Evolutionary conservation across 23 tunicate species (phyloP).

Genomic region (Phallusia fumigata): DNA sequence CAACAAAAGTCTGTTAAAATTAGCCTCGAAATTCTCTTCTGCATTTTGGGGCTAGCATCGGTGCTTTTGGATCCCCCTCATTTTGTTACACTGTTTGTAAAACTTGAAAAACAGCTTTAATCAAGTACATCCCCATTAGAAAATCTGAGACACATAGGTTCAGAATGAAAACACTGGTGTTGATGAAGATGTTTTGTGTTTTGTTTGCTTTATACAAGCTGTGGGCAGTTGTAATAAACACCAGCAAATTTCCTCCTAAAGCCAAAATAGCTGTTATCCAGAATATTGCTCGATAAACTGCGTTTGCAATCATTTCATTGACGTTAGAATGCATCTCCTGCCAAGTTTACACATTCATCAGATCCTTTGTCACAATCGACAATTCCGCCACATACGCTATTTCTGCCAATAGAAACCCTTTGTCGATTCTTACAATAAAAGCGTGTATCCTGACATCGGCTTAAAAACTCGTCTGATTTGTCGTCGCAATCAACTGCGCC

Average conservation of each 20-base stretch:
- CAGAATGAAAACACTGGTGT: slow-evolving; percentile 27
- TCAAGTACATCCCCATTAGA: too few species aligned
- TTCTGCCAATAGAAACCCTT: neutral
- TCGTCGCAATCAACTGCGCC: neutral
- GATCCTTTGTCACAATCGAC: slow-evolving; percentile 20
- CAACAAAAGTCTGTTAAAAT: too few species aligned
- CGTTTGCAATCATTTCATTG: slow-evolving; percentile 20
- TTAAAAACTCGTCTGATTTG: neutral
- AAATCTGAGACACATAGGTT: slow-evolving; percentile 40
- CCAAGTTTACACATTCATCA: slow-evolving; percentile 5
- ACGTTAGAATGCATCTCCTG: neutral
- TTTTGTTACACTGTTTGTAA: too few species aligned
- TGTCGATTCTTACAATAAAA: neutral
- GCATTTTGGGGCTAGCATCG: too few species aligned
- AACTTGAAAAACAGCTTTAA: too few species aligned
- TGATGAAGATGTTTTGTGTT: neutral
- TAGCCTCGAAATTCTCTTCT: too few species aligned
- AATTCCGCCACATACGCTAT: neutral
- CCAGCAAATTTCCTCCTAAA: slow-evolving; percentile 8
- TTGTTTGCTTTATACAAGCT: neutral
- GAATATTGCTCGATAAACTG: slow-evolving; percentile 15
- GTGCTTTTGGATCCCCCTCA: too few species aligned
- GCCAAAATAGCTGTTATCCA: slow-evolving; percentile 10
- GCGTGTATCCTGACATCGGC: neutral
- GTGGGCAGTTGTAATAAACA: neutral